A percentile compares a stretch with the other conserved stretches of the same genome.
Evolutionary conservation across 2,113 vertebrate species (phyloP).

Genomic region (Spermophilus dauricus): DNA sequence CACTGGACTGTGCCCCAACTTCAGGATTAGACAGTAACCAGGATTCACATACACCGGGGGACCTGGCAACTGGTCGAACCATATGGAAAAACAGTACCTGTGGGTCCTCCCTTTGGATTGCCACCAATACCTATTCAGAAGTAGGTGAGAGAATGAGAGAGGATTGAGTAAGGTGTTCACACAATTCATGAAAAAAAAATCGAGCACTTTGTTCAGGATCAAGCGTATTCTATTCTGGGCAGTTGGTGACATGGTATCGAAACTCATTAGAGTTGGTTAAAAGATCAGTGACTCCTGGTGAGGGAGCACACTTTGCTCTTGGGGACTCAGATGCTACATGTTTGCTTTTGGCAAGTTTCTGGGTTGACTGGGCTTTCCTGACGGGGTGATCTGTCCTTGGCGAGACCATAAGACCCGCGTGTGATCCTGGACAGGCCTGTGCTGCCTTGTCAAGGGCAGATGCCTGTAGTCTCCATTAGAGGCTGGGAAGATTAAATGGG

Average conservation of each 20-base stretch:
- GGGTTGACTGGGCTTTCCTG: too few species aligned
- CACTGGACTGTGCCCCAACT: neutral
- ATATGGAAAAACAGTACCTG: slow-evolving; percentile 53
- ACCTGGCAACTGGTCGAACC: neutral
- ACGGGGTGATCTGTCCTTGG: neutral
- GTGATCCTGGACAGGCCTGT: neutral
- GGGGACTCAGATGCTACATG: neutral
- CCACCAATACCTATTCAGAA: slow-evolving; percentile 33
- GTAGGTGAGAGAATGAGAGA: neutral
- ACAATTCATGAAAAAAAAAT: neutral
- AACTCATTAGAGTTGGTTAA: neutral
- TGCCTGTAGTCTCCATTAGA: neutral
- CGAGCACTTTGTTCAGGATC: neutral
- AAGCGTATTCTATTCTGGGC: neutral
- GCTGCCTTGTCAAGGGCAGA: neutral
- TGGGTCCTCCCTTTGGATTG: neutral
- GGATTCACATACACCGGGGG: neutral
- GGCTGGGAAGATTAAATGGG: too few species aligned
- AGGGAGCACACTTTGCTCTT: neutral
- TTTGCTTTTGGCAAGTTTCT: neutral
- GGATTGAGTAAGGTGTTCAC: neutral
- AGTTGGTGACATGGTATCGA: neutral
- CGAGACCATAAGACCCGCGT: accelerated
- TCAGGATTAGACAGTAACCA: neutral
- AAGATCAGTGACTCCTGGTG: neutral